Base-by-base conservation (phyloP, 1,140 invertebrate genomes). In the Triops longicaudatus region DNA sequence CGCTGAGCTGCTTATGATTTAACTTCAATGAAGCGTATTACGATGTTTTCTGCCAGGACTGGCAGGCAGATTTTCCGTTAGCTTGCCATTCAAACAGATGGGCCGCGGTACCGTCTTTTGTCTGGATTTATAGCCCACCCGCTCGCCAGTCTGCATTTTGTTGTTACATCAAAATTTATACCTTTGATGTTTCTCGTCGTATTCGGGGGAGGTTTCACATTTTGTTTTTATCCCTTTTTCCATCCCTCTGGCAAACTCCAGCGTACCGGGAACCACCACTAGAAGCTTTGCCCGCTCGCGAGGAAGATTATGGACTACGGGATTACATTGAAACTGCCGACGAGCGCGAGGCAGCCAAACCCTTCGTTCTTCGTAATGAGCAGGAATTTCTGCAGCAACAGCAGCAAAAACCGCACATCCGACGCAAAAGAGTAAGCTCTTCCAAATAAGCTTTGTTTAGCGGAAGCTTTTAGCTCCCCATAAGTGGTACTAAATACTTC, bases 1-100 rank as follows among this genome's bases (percentile, higher is more conserved):
- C n/a, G 50, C 50, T 63, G 50, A 63, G 50, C 50, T 63, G 50
- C 50, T 63, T 63, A 63, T 63, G 50, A 63, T 63, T 63, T 63
- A 63, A 63, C 50, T 63, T 37, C 50, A 22, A 63, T 22, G 50
- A 63, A 63, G 50, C 50, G 50, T 63, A 63, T 63, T 63, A 63
- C 50, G 50, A 63, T 63, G 50, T 63, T n/a, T 63, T 63, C 50
- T 63, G 50, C 17, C n/a, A 63, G 50, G 31, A 63, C 50, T 63
- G 50, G 50, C 50, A 22, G 50, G 50, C 50, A 63, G 50, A 63
- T 63, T 63, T 63, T 63, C 50, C 50, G 50, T 63, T 63, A 63
- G 50, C 50, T 63, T 63, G 50, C 50, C 50, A 63, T 63, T 63
- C 50, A 63, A 63, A 63, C 50, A 63, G 50, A 63, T 63, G 50